A percentile compares a stretch with the other conserved stretches of the same genome.
phyloP scores from a whole-genome alignment of 2,888 invertebrate genomes.

The Colletes collaris region DNA sequence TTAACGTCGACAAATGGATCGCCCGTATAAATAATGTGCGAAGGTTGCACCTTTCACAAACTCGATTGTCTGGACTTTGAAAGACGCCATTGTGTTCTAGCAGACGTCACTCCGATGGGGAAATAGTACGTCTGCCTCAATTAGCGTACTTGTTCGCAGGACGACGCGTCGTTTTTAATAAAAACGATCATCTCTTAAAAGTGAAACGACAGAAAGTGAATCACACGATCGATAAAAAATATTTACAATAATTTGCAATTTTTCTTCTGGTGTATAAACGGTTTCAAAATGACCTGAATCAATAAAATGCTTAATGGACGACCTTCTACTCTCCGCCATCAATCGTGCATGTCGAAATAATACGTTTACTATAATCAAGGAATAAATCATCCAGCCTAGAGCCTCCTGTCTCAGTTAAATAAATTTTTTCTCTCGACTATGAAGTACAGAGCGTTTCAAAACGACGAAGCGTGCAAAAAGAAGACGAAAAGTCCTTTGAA shows the following conservation, averaged over 20 bases:
- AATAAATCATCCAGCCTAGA: not conserved
- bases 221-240: too few species aligned
- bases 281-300: conserved; percentile 20
- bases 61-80: not conserved
- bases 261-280: too few species aligned
- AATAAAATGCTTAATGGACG: conserved; percentile 50
- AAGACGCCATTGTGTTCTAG: not conserved
- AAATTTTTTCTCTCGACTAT: too few species aligned
- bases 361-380: not conserved
- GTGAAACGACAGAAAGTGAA: too few species aligned
- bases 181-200: not conserved
- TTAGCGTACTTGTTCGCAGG: not conserved
- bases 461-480: too few species aligned
- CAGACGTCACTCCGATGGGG: not conserved
- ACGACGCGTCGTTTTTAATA: not conserved
- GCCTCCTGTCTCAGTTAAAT: not conserved
- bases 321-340: conserved; percentile 34
- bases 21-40: not conserved
- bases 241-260: too few species aligned
- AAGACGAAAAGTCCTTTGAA: too few species aligned
- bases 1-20: conserved; percentile 14
- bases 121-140: not conserved
- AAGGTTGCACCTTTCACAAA: conserved; percentile 3
- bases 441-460: too few species aligned
- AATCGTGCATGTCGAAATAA: conserved; percentile 7